phyloP scores from a whole-genome alignment of 2,888 invertebrate genomes.

The Gerosis bhagava region DNA sequence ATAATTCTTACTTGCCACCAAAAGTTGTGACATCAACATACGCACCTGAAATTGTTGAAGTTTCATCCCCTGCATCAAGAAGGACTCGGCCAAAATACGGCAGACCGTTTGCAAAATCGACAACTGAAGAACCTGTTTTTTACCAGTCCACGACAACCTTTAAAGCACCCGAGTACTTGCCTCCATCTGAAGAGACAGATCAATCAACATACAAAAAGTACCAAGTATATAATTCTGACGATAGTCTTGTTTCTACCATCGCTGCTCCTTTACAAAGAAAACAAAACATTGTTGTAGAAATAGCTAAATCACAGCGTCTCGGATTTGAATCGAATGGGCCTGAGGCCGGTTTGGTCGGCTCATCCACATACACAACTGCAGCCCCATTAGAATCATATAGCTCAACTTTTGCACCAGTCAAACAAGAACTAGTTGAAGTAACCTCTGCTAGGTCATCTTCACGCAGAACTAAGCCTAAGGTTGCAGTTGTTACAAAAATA shows the following conservation, averaged over 20 bases:
- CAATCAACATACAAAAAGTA: slow-evolving; percentile 47
- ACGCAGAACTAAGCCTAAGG: slow-evolving; percentile 70
- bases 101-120: slow-evolving; percentile 49
- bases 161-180: slow-evolving; percentile 51
- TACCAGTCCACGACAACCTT: slow-evolving; percentile 51
- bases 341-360: slow-evolving; percentile 65
- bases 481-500: slow-evolving; percentile 84
- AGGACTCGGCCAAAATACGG: slow-evolving; percentile 37
- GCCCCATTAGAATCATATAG: slow-evolving; percentile 35
- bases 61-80: slow-evolving; percentile 35
- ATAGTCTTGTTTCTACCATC: slow-evolving; percentile 41
- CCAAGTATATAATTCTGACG: slow-evolving; percentile 47
- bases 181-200: slow-evolving; percentile 47
- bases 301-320: slow-evolving; percentile 65
- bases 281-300: slow-evolving; percentile 70
- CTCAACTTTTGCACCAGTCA: slow-evolving; percentile 57
- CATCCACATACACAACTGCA: slow-evolving; percentile 57
- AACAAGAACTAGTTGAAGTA: slow-evolving; percentile 66
- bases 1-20: slow-evolving; percentile 34
- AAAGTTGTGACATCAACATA: slow-evolving; percentile 43
- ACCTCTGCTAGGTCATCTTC: slow-evolving; percentile 51
- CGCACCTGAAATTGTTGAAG: slow-evolving; percentile 40
- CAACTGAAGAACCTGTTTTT: slow-evolving; percentile 49
- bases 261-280: slow-evolving; percentile 51
- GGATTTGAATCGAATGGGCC: slow-evolving; percentile 74